Base-by-base conservation (phyloP, 2,888 invertebrate species). In the Theretra japonica region DNA sequence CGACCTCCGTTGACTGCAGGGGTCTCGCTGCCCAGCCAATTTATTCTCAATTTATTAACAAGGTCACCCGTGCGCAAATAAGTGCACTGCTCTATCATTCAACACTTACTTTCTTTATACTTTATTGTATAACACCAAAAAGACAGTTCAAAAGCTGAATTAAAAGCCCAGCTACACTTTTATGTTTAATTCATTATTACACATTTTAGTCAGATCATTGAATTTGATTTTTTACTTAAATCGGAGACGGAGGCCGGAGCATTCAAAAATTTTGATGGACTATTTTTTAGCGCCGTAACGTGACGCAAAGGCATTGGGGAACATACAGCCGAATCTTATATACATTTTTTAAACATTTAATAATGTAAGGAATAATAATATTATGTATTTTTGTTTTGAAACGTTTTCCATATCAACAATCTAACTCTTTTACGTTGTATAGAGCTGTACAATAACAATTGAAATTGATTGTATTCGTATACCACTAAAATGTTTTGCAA, bases 41-140 rank as follows among this genome's bases (percentile, higher is more conserved):
- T 70, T 41, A 41, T 21, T 70, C 41, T 65, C 65, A 65, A 65
- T 65, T 65, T 65, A 48, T 23, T 4, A 65, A 65, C 65, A 65
- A 65, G 70, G 62, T 65, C 65, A 65, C 48, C 41, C 15, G 41
- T 41, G 41, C 23, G 65, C 65, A 48, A 65, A 48, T 48, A 65
- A 65, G 48, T 48, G 21, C 48, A 48, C 65, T 7, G 48, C 65
- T 5, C 5, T 48, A 21, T 48, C 41, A 62, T 21, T 62, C 2
- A 41, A 48, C 58, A 17, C 23, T 23, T 17, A 65, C 48, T 23
- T 65, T 65, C 48, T n/a, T n/a, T n/a, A n/a, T 11, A n/a, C 41
- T 41, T 2, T 41, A 53, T 19, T 65, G 5, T 65, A 23, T 41
- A 4, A 21, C 1, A 21, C 23, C 15, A 65, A 65, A 48, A 41